Conservation (phyloP, 2,113 vertebrate species). For the Agelaius phoeniceus region DNA sequence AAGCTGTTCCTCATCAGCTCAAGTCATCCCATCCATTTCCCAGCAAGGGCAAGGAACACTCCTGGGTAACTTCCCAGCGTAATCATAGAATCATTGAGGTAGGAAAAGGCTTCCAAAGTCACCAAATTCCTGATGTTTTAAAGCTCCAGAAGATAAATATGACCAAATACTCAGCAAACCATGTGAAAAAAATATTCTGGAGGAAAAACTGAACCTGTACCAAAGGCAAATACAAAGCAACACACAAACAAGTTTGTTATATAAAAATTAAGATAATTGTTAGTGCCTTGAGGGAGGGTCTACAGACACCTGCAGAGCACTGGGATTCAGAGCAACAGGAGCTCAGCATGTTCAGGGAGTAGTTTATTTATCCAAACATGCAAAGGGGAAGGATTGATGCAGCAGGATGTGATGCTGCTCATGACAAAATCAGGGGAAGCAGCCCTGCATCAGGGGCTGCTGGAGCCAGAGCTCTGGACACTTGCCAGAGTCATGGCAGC, state of each 20-base stretch:
- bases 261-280: background rate
- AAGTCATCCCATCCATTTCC: background rate
- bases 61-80: background rate
- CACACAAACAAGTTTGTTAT: background rate
- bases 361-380: background rate
- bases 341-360: background rate
- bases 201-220: background rate
- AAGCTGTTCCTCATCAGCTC: background rate
- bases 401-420: background rate
- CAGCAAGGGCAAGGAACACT: background rate
- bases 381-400: background rate
- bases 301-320: background rate
- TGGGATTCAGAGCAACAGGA: background rate
- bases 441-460: background rate
- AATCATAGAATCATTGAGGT: background rate
- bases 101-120: background rate
- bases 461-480: background rate
- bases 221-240: background rate
- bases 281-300: background rate
- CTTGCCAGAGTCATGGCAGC: constrained; percentile 14
- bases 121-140: background rate
- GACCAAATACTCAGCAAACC: background rate
- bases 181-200: background rate
- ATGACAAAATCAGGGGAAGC: background rate
- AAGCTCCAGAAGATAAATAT: background rate